Conservation (phyloP, 2,888 invertebrate genomes). For the Argyresthia albistria region DNA sequence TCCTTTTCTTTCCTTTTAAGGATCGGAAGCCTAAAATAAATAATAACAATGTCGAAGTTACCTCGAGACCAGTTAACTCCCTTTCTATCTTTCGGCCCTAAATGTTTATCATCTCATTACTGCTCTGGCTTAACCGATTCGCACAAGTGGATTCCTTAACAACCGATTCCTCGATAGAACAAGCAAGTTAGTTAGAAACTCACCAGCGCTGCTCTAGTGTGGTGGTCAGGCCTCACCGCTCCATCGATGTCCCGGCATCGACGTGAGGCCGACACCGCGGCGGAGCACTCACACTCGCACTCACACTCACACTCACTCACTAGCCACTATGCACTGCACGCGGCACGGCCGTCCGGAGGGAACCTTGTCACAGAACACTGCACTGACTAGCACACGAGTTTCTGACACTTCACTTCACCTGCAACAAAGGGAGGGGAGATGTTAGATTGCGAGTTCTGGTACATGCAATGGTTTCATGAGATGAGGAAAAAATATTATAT, state of each 20-base stretch:
- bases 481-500: too few species aligned
- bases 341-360: conserved; percentile 11
- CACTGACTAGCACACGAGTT: not conserved
- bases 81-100: too few species aligned
- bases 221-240: conserved; percentile 64
- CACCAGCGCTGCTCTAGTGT: conserved; percentile 66
- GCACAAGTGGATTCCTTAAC: too few species aligned
- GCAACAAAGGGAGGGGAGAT: conserved; percentile 28
- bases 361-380: conserved; percentile 4
- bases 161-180: too few species aligned
- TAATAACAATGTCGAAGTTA: too few species aligned
- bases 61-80: too few species aligned
- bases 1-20: too few species aligned
- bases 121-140: too few species aligned
- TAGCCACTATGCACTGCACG: conserved; percentile 11
- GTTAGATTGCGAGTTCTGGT: not conserved
- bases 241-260: conserved; percentile 68
- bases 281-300: conserved; percentile 18
- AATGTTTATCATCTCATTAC: too few species aligned
- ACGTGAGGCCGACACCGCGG: conserved; percentile 54
- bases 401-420: conserved; percentile 28
- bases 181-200: conserved; percentile 15
- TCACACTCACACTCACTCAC: conserved; percentile 17
- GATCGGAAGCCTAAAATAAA: too few species aligned
- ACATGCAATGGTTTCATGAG: too few species aligned